phyloP scores from a whole-genome alignment of 2,797 vertebrate genomes.

The Carduelis carduelis region DNA sequence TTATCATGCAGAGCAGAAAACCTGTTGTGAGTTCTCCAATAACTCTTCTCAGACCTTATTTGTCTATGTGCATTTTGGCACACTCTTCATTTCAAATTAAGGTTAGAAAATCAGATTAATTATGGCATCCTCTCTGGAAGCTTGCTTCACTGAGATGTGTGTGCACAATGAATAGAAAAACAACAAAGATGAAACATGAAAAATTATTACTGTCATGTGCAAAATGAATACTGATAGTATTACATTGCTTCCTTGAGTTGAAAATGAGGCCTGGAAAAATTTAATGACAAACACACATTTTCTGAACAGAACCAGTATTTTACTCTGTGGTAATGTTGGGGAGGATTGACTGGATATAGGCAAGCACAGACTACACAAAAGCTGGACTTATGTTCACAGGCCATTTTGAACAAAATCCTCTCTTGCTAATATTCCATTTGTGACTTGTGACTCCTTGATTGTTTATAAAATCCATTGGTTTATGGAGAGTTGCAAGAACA shows the following conservation, averaged over 20 bases:
- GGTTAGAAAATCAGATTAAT: neutral
- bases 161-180: accelerated
- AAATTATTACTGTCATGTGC: neutral
- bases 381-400: neutral
- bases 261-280: neutral
- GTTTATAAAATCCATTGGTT: neutral
- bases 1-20: neutral
- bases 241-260: neutral
- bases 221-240: neutral
- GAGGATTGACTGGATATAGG: neutral
- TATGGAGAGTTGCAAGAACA: neutral
- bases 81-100: neutral
- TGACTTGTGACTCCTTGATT: neutral
- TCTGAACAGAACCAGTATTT: neutral
- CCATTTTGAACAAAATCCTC: neutral
- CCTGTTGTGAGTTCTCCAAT: neutral
- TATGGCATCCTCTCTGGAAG: neutral
- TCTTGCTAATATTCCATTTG: neutral
- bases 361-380: neutral
- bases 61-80: neutral
- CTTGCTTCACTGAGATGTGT: neutral
- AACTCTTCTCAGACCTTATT: neutral
- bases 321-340: accelerated
- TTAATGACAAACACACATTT: neutral
- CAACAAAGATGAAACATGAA: neutral